Base-by-base conservation (phyloP, 1,140 invertebrate species). In the Adelges cooleyi region DNA sequence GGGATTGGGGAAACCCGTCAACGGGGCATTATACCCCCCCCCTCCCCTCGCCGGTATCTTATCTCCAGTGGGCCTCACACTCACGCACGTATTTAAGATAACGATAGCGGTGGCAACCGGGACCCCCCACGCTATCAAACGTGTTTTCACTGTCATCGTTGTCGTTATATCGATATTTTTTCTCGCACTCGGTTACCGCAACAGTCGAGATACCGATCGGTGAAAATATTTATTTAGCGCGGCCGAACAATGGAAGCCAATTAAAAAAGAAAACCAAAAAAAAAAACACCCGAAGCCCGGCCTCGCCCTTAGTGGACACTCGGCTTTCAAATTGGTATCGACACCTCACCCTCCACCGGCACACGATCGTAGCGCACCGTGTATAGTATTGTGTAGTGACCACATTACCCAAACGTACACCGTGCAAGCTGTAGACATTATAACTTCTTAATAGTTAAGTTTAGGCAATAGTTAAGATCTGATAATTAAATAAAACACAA, bases 181-280 rank as follows among this genome's bases (percentile, higher is more conserved):
- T 44, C 25, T 56, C 53, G 53, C 53, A 44, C 53, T 38, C 42
- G 38, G 22, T 9, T 33, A 15, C 11, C 40, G 27, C 13, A 42
- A 9, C 11, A 11, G 29, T 33, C 11, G 11, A 59, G 53, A 62
- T 62, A 46, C 40, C 23, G 42, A 62, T 46, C 54, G 25, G 11
- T 18, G 20, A 33, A 62, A 62, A 62, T 29, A 46, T 62, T 46
- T 46, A 62, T 46, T 44, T 56, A 56, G 9, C 53, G 18, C 38
- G 20, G 36, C 38, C 11, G 29, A 62, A 62, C 40, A 62, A 62
- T 46, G 40, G 54, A 20, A 44, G 23, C 54, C 54, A 62, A 62
- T 62, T 62, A 62, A 62, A 23, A 29, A 18, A 46, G 17, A n/a
- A 25, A 59, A 15, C 25, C 25, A 8, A 27, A 44, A 46, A 29